phyloP scores from a whole-genome alignment of 2,888 invertebrate species.

The Furcula furcula region DNA sequence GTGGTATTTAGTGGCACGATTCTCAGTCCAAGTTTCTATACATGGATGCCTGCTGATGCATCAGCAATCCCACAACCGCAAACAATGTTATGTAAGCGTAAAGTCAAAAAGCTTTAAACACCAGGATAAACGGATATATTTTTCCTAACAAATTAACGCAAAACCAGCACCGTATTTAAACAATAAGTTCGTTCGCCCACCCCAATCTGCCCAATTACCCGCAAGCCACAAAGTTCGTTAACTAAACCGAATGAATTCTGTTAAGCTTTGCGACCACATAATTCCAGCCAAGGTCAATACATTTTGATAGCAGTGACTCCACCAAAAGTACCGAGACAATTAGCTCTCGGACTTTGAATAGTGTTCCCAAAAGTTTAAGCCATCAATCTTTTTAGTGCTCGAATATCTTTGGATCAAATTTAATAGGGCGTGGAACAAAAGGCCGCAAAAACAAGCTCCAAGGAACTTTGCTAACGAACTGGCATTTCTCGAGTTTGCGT shows the following conservation, averaged over 20 bases:
- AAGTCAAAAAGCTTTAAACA: too few relatives aligned
- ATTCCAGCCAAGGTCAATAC: conserved; percentile 32
- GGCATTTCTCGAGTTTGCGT: too few relatives aligned
- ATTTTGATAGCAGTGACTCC: conserved; percentile 1
- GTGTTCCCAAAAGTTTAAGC: conserved; percentile 7
- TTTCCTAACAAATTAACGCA: not conserved
- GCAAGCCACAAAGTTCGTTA: conserved; percentile 33
- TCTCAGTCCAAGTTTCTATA: too few relatives aligned
- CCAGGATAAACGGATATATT: too few relatives aligned
- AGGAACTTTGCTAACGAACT: too few relatives aligned
- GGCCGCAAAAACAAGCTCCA: not conserved
- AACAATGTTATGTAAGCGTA: too few relatives aligned
- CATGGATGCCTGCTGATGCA: too few relatives aligned
- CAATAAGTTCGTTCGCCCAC: conserved; percentile 3
- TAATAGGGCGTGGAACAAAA: conserved; percentile 7
- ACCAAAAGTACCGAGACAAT: not conserved
- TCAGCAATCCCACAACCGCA: too few relatives aligned
- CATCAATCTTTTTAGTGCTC: conserved; percentile 9
- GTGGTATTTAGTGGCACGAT: too few relatives aligned
- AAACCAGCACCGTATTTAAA: conserved; percentile 5
- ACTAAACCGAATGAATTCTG: conserved; percentile 34
- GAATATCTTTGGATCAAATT: conserved; percentile 19
- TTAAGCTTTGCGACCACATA: conserved; percentile 24
- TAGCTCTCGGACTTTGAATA: not conserved
- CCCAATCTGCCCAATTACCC: conserved; percentile 27